Evolutionary conservation across 2,797 vertebrate genomes (phyloP).

Genomic region (Paedocypris micromegethes): DNA sequence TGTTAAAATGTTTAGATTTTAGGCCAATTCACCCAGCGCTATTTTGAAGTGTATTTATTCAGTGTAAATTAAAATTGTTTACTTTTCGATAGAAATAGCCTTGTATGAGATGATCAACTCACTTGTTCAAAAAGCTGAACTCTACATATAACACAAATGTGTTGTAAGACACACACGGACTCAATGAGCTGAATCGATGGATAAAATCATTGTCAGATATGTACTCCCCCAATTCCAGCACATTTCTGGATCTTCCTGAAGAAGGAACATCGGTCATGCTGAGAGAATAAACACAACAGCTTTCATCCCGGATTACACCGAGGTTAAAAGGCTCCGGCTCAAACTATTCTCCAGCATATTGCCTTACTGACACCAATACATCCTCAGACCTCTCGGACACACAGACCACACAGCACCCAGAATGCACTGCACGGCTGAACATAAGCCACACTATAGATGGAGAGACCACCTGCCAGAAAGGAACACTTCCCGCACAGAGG

Average conservation of each 20-base stretch:
- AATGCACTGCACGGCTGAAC: slow-evolving; percentile 13
- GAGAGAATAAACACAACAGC: neutral
- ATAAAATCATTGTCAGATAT: slow-evolving; percentile 1
- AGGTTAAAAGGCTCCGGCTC: neutral
- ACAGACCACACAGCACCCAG: slow-evolving; percentile 10
- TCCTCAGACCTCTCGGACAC: slow-evolving; percentile 13
- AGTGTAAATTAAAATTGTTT: too few relatives aligned
- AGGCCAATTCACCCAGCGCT: too few relatives aligned
- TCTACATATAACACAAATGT: too few relatives aligned
- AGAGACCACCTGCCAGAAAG: slow-evolving; percentile 33
- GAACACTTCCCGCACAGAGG: slow-evolving; percentile 27
- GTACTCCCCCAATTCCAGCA: neutral
- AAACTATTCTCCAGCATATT: neutral
- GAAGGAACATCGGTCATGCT: neutral
- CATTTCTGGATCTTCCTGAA: neutral
- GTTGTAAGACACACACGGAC: too few relatives aligned
- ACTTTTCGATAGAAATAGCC: too few relatives aligned
- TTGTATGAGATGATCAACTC: too few relatives aligned
- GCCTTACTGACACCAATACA: slow-evolving; percentile 14
- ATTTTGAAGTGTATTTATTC: too few relatives aligned
- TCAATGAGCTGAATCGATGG: neutral
- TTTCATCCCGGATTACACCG: neutral
- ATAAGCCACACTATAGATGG: slow-evolving; percentile 7
- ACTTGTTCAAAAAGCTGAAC: too few relatives aligned
- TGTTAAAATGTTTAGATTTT: too few relatives aligned